phyloP scores from a whole-genome alignment of 2,113 vertebrate species.

The Leptodactylus fuscus region DNA sequence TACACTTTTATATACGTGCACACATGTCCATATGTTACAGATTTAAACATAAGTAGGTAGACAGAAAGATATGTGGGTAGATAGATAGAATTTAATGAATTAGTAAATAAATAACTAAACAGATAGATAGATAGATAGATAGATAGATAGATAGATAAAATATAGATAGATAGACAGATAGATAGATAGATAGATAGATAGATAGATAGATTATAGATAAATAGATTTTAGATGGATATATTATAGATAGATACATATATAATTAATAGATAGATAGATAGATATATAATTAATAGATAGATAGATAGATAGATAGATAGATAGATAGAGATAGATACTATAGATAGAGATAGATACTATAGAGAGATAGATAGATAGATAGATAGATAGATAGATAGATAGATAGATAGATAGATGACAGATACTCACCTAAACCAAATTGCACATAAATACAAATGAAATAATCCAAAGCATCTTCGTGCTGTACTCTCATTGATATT shows the following conservation, averaged over 20 bases:
- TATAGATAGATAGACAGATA: no score
- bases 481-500: no score
- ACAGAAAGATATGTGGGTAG: not conserved
- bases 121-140: no score
- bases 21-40: no score
- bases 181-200: not conserved
- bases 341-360: not conserved
- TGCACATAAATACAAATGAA: no score
- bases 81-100: no score
- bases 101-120: no score
- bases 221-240: not conserved
- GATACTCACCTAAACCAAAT: no score
- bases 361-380: conserved; percentile 23
- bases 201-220: not conserved
- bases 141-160: no score
- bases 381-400: not conserved
- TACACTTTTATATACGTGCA: no score
- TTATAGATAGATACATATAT: not conserved
- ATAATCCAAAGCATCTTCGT: no score
- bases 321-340: no score
- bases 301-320: not conserved
- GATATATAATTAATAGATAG: not conserved
- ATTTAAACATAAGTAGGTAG: not conserved
- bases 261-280: conserved; percentile 17
- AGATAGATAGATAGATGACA: not conserved